Percentiles rank a stretch among this genome's conserved stretches.
Conservation (phyloP, 2,888 invertebrate genomes). For the Tanypteryx hageni region DNA sequence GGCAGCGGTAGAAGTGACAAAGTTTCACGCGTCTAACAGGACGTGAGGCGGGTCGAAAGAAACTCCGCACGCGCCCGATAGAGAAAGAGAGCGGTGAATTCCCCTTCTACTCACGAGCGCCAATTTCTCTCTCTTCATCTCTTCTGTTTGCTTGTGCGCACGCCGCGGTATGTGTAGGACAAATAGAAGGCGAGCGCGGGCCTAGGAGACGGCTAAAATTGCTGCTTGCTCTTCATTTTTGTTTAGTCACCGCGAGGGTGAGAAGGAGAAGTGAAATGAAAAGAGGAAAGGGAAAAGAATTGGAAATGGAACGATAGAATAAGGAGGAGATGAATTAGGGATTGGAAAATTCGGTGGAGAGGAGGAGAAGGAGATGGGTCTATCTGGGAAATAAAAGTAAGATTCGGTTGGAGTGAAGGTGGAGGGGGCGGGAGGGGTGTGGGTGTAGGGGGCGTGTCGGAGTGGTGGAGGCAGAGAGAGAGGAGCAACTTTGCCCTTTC, state of each 20-base stretch:
- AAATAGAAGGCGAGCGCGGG: neutral
- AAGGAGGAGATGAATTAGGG: neutral
- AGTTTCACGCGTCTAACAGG: neutral
- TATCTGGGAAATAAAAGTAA: no score
- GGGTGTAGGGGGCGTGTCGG: neutral
- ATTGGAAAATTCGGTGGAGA: neutral
- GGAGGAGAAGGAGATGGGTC: neutral
- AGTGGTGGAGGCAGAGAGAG: neutral
- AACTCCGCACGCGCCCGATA: neutral
- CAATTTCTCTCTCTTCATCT: neutral
- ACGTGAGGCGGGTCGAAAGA: neutral
- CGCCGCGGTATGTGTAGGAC: neutral
- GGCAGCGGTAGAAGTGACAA: neutral
- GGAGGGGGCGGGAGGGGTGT: no score
- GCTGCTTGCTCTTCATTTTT: conserved; percentile 1
- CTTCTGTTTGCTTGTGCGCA: neutral
- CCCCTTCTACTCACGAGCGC: neutral
- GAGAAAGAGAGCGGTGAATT: neutral
- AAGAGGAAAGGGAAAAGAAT: neutral
- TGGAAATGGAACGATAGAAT: neutral
- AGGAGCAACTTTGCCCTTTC: neutral
- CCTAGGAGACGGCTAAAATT: neutral
- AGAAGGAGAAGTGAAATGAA: neutral
- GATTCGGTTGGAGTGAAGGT: no score
- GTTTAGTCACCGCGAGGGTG: neutral